Evolutionary conservation across 1,140 invertebrate genomes (phyloP).

Genomic region (Zaprionus taronus): DNA sequence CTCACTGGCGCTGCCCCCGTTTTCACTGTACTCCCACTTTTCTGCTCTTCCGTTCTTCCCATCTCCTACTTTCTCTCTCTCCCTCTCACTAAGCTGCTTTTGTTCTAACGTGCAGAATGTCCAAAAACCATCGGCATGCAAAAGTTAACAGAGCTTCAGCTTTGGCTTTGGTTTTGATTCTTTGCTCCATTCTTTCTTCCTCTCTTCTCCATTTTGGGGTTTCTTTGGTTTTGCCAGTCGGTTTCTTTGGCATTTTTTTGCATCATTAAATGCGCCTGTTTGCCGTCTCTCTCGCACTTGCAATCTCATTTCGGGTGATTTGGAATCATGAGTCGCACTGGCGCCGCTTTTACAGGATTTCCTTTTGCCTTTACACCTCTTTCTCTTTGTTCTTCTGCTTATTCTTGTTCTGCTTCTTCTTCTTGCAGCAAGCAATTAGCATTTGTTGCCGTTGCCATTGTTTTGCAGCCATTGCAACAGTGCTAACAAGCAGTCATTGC

Average conservation of each 20-base stretch:
- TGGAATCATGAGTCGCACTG: constrained; percentile 33
- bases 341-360: constrained; percentile 48
- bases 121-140: constrained; percentile 26
- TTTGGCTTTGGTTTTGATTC: constrained; percentile 35
- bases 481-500: constrained; percentile 7
- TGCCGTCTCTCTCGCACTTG: constrained; percentile 14
- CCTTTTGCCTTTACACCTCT: constrained; percentile 26
- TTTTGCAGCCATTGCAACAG: constrained; percentile 16
- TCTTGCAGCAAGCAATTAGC: no score
- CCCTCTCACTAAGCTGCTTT: constrained; percentile 24
- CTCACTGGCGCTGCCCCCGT: constrained; percentile 3
- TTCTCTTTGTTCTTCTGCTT: not conserved
- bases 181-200: constrained; percentile 7
- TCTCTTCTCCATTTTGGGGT: constrained; percentile 5
- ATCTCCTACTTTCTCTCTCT: no score
- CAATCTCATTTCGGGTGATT: constrained; percentile 43
- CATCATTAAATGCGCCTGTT: constrained; percentile 37
- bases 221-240: constrained; percentile 24
- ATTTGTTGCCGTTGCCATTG: constrained; percentile 12
- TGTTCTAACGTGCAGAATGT: constrained; percentile 20
- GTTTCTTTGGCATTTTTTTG: constrained; percentile 20
- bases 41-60: not conserved
- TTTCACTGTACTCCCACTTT: no score
- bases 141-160: constrained; percentile 35
- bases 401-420: no score